These are phyloP conservation scores for Anoplophora glabripennis DNA, from an alignment of 1,140 invertebrate genomes.

Conservation along the genomic window DNA sequence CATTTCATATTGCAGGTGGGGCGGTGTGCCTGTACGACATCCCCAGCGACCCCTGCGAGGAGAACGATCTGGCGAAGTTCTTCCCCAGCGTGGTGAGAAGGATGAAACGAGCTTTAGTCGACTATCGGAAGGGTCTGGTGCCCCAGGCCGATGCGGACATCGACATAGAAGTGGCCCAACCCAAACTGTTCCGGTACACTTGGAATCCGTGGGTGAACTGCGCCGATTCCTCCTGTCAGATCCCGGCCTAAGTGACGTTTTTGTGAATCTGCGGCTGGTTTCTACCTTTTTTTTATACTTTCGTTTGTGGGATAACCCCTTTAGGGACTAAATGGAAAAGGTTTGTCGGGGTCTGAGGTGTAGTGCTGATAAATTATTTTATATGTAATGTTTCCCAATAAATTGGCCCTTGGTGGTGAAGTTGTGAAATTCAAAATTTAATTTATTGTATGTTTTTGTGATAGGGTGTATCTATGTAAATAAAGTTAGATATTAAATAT, in stretches of 20 bases:
- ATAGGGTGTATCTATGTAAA: too few species aligned
- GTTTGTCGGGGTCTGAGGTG: too few species aligned
- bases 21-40: conserved; percentile 64
- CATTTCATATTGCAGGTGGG: conserved; percentile 39
- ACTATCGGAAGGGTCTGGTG: conserved; percentile 45
- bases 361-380: too few species aligned
- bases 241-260: not conserved
- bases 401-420: too few species aligned
- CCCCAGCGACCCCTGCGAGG: conserved; percentile 63
- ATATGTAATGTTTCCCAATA: too few species aligned
- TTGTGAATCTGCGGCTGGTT: too few species aligned
- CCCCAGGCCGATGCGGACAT: conserved; percentile 44
- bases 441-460: too few species aligned
- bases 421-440: too few species aligned
- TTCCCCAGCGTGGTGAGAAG: conserved; percentile 49
- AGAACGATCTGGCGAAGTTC: conserved; percentile 54
- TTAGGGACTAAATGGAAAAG: too few species aligned
- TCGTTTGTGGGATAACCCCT: too few species aligned
- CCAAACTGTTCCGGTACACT: conserved; percentile 49
- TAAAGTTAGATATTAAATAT: too few species aligned
- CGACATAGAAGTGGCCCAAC: conserved; percentile 48
- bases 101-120: conserved; percentile 50
- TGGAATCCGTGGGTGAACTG: conserved; percentile 51
- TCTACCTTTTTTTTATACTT: too few species aligned
- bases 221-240: conserved; percentile 32